phyloP scores from a whole-genome alignment of 2,113 vertebrate species.

The Hemibagrus wyckioides region DNA sequence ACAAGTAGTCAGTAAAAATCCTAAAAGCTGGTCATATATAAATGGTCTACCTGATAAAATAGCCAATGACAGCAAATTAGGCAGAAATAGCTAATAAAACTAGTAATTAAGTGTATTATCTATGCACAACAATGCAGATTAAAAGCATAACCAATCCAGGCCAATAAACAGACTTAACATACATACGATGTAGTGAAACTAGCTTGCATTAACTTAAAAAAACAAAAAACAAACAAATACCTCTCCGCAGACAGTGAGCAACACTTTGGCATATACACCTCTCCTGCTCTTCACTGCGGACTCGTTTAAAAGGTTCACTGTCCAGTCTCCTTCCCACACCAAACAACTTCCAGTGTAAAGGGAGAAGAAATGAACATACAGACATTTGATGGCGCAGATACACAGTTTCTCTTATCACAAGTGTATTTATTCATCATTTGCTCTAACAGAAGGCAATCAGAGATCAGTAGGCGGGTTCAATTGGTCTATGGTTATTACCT shows the following conservation, averaged over 20 bases:
- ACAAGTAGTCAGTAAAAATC: not conserved
- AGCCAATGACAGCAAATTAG: not conserved
- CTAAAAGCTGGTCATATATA: not conserved
- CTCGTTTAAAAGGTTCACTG: constrained; percentile 68
- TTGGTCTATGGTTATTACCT: constrained; percentile 66
- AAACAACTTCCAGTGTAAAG: constrained; percentile 72
- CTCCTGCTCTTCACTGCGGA: constrained; percentile 69
- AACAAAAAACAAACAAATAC: constrained; percentile 55
- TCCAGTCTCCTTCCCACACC: constrained; percentile 85
- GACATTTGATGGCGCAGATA: not conserved
- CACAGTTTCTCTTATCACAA: not conserved
- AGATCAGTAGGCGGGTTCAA: not conserved
- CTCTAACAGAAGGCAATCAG: not conserved
- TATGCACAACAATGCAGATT: not conserved
- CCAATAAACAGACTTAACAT: not conserved
- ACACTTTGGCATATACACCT: constrained; percentile 77
- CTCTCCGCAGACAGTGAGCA: constrained; percentile 77
- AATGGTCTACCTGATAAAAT: not conserved
- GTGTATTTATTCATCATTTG: not conserved
- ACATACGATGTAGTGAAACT: not conserved
- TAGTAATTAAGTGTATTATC: not conserved
- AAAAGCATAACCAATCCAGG: not conserved
- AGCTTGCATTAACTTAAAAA: not conserved
- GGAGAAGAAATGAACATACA: not conserved
- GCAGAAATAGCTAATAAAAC: not conserved